Evolutionary conservation across 2,797 vertebrate genomes (phyloP).

Genomic region (Ibycter americanus): DNA sequence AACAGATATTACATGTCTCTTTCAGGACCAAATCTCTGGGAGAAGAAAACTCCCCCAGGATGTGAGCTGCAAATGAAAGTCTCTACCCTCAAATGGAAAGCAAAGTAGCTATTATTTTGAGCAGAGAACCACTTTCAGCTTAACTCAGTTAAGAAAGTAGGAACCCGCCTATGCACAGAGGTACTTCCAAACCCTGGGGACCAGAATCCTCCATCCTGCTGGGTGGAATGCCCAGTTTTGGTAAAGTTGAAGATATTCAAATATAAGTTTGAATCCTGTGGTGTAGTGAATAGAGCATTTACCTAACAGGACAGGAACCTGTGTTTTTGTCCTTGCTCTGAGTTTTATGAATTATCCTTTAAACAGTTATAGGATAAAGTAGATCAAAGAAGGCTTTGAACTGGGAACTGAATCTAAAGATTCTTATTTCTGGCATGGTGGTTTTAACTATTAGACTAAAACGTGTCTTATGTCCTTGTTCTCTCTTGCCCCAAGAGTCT

Average conservation of each 20-base stretch:
- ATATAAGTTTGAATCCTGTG: not conserved
- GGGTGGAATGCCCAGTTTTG: not conserved
- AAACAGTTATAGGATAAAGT: not conserved
- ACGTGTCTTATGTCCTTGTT: not conserved
- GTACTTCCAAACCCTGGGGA: not conserved
- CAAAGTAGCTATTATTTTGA: not conserved
- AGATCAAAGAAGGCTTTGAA: not conserved
- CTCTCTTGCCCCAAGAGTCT: not conserved
- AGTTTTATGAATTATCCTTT: not conserved
- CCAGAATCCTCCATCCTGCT: not conserved
- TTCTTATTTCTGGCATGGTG: not conserved
- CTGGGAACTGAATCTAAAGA: not conserved
- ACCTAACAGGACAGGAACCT: not conserved
- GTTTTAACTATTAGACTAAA: not conserved
- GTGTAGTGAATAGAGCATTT: not conserved
- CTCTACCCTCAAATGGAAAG: not conserved
- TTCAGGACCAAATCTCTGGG: not conserved
- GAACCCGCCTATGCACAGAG: not conserved
- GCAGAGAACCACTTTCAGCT: not conserved
- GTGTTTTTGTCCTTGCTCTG: not conserved
- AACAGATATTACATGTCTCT: not conserved
- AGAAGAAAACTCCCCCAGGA: not conserved
- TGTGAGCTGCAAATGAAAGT: not conserved
- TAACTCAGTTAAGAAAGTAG: not conserved
- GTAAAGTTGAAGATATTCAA: not conserved